Base-by-base conservation (phyloP, 2,797 vertebrate species). In the Helostoma temminkii region DNA sequence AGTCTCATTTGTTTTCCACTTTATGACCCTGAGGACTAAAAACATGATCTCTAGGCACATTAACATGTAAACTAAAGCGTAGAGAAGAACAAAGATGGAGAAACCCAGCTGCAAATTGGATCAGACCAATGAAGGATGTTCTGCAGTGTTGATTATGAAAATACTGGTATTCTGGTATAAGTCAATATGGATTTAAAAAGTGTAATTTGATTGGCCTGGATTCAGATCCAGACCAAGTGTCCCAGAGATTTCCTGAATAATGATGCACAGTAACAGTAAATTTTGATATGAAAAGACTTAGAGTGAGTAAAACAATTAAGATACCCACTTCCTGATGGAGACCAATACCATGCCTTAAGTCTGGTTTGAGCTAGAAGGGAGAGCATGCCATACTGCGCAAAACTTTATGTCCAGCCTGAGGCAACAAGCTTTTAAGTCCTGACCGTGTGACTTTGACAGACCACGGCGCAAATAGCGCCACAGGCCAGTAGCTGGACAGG, bases 371-470 rank as follows among this genome's bases (percentile, higher is more conserved):
- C 63, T 37, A 32, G 76, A 71, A 73, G 59, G 43, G 24, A 74
- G 15, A 66, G 10, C 16, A 25, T 21, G 32, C 39, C 50, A 28
- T 18, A 22, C 66, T 34, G 75, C 39, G 75, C 46, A 81, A 71
- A 71, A 79, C 77, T 74, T 76, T 58, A 63, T 52, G 36, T 61
- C 24, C n/a, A 30, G 84, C 84, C 87, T 9, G 15, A 49, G 74
- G 82, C 79, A 21, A 67, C 16, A 47, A 19, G 53, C 65, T 56
- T n/a, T 37, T 2, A 36, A 66, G 67, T 71, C 79, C 43, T 74
- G 81, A 89, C 85, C 85, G 45, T 0, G 3, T 28, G 76, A 83
- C 81, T 81, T 78, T 77, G 83, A 78, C 32, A 1, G 59, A 81
- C 62, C 6, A 12, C 10, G 2, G 42, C 52, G 65, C 43, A 71